A percentile compares a stretch with the other conserved stretches of the same genome.
Conservation (phyloP, 2,797 vertebrate genomes). For the Arctocebus calabarensis region DNA sequence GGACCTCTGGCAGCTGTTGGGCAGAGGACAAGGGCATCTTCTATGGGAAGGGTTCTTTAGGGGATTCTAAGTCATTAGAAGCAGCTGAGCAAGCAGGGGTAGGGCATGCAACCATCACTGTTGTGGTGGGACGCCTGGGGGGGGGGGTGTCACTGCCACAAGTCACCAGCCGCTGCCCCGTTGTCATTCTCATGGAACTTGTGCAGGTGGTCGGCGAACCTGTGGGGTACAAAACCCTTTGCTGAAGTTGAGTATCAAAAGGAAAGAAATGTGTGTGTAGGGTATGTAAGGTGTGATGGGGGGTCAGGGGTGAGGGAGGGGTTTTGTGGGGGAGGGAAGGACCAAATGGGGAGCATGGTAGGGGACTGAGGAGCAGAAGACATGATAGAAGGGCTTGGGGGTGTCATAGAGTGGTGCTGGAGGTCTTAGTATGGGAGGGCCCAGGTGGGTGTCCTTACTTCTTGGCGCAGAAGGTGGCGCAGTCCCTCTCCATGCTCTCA, state of each 20-base stretch:
- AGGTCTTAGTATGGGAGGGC: neutral
- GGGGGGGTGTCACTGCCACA: slow-evolving; percentile 86
- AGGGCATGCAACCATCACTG: neutral
- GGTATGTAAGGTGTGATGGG: fast-evolving
- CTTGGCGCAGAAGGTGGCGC: slow-evolving; percentile 95
- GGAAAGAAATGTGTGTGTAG: neutral
- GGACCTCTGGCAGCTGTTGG: neutral
- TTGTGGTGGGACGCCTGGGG: neutral
- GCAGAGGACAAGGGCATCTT: slow-evolving; percentile 7
- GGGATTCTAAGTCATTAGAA: slow-evolving; percentile 51
- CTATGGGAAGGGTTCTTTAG: neutral
- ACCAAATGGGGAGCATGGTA: too few relatives aligned
- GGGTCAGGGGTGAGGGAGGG: neutral
- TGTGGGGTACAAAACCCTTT: slow-evolving; percentile 78
- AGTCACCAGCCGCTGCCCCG: slow-evolving; percentile 78
- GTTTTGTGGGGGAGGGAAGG: too few relatives aligned
- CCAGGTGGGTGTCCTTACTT: slow-evolving; percentile 90
- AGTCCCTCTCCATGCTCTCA: slow-evolving; percentile 96
- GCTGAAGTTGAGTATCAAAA: neutral
- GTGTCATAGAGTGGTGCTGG: neutral
- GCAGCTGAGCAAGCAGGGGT: slow-evolving; percentile 49
- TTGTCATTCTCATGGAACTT: slow-evolving; percentile 94
- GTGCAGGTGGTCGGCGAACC: slow-evolving; percentile 97
- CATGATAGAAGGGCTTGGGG: neutral
- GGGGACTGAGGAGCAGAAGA: neutral